Base-by-base conservation (phyloP, 2,113 vertebrate species). In the Crypturellus undulatus region DNA sequence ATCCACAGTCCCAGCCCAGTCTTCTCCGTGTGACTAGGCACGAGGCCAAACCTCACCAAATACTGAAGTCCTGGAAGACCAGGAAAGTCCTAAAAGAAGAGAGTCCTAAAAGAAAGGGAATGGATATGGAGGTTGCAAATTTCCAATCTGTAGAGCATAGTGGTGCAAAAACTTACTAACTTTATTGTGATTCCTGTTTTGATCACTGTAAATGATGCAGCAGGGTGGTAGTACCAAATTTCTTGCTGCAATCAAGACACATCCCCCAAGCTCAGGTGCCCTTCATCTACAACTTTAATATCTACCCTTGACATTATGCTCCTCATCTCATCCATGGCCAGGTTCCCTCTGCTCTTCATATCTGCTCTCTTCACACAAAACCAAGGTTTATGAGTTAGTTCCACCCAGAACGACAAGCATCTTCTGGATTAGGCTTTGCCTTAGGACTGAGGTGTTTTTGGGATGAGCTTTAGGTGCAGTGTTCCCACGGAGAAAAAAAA, bases 21-120 rank as follows among this genome's bases (percentile, higher is more conserved):
- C 10, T 22, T 78, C 12, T 34, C 73, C 0, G 0, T 36, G 47
- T 0, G 6, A 14, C 30, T 56, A 65, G 19, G 30, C 45, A 30
- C 18, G 22, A 63, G 62, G 15, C 15, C 26, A 28, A 16, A 10
- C 51, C 15, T 67, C 70, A 32, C 0, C 6, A 87, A 94, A 45
- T 8, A 76, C 7, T 25, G 5, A 79, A 32, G 18, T 68, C 30
- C 65, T 65, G 26, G 15, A 0, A 4, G 16, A 38, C 22, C 32
- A 51, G 6, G 3, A 64, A 79, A 64, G 24, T 40, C 16, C 6
- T 42, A 86, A 79, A 90, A 30, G 8, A 52, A 38, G 56, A 79
- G 69, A 18, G 47, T 47, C 47, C 20, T 47, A 20, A 43, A 43
- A 43, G 25, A 58, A 80, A 26, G 63, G n/a, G 25, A 26, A 17